Conservation (phyloP, 2,797 vertebrate genomes). For the Odontamblyopus lacepedii region DNA sequence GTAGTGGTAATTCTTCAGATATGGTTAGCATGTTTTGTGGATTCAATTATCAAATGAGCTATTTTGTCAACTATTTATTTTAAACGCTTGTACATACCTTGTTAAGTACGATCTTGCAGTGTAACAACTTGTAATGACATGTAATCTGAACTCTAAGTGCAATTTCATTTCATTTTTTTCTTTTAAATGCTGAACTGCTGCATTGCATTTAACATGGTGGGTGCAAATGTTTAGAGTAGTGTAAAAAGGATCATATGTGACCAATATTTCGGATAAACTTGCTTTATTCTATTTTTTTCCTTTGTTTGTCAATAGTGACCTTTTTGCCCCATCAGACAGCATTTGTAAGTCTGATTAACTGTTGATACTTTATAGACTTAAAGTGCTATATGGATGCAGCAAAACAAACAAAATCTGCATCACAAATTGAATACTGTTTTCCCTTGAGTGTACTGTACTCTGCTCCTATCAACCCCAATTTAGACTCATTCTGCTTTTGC, state of each 20-base stretch:
- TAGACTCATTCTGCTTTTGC: conserved; percentile 16
- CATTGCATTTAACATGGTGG: background rate
- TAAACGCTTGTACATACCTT: too few relatives aligned
- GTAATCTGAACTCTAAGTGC: background rate
- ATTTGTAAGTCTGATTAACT: conserved; percentile 12
- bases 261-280: background rate
- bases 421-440: conserved; percentile 24
- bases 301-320: background rate
- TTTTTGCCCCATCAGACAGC: conserved; percentile 1
- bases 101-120: too few relatives aligned
- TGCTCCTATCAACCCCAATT: conserved; percentile 19
- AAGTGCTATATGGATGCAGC: conserved; percentile 27
- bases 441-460: conserved; percentile 42
- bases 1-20: background rate
- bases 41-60: background rate
- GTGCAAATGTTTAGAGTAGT: background rate
- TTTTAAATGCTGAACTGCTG: background rate
- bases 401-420: conserved; percentile 31
- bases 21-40: background rate
- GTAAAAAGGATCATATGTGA: background rate
- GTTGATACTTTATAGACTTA: conserved; percentile 4
- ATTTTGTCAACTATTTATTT: too few relatives aligned
- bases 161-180: too few relatives aligned
- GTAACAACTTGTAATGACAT: background rate
- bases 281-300: background rate